These are phyloP conservation scores for Cynopterus sphinx DNA, from an alignment of 2,797 vertebrate species.

Conservation along the genomic window DNA sequence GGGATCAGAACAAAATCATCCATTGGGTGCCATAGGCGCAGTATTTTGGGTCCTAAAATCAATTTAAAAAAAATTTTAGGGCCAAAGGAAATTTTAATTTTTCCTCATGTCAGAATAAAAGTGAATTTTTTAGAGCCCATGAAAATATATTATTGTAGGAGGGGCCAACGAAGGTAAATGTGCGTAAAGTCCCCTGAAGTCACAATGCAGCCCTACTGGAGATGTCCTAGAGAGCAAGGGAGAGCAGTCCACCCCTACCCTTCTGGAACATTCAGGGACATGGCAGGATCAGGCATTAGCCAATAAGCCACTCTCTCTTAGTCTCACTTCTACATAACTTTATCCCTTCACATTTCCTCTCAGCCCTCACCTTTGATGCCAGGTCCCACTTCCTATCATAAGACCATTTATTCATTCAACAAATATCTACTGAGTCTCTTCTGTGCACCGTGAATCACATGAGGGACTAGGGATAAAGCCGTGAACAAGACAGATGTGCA, in stretches of 20 bases:
- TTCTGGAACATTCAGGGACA: not conserved
- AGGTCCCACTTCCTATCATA: not conserved
- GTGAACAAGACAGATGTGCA: not conserved
- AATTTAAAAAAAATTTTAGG: not conserved
- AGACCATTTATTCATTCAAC: not conserved
- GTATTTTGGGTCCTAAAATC: not conserved
- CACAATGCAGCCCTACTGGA: fast-evolving
- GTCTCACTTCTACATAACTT: not conserved
- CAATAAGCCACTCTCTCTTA: not conserved
- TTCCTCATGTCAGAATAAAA: not conserved
- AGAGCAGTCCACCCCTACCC: not conserved
- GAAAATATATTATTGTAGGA: not conserved
- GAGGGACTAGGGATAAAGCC: not conserved
- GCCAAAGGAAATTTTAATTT: not conserved
- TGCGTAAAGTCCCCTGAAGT: not conserved
- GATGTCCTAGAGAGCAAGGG: not conserved
- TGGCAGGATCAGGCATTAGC: not conserved
- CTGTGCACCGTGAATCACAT: not conserved
- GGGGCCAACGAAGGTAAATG: not conserved
- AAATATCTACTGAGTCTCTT: not conserved
- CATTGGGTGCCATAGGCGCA: not conserved
- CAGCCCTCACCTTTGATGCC: not conserved
- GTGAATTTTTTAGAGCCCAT: not conserved
- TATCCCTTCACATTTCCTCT: not conserved
- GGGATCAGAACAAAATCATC: not conserved